Percentiles rank a stretch among this genome's conserved stretches.
Evolutionary conservation across 2,113 vertebrate genomes (phyloP).

Genomic region (Pelodiscus sinensis): DNA sequence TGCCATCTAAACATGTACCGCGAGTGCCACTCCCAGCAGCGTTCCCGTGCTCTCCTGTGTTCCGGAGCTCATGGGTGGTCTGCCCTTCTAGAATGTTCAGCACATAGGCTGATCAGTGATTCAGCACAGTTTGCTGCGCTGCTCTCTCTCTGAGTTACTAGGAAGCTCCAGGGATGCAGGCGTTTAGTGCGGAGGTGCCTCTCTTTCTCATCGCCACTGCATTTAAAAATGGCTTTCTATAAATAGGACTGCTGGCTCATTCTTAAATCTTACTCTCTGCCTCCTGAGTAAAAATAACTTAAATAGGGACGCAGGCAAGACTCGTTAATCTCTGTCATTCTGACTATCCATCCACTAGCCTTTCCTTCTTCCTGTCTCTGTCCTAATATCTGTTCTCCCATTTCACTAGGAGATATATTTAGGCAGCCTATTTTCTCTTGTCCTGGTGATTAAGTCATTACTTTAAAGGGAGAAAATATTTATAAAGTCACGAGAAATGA

Average conservation of each 20-base stretch:
- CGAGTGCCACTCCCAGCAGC: background rate
- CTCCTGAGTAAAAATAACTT: conserved; percentile 86
- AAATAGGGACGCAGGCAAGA: conserved; percentile 76
- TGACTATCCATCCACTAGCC: conserved; percentile 60
- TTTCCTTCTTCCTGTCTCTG: conserved; percentile 9
- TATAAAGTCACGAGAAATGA: background rate
- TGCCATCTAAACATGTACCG: background rate
- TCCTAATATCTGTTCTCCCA: background rate
- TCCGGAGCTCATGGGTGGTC: background rate
- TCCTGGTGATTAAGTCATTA: background rate
- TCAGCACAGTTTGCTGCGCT: background rate
- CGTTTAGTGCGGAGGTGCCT: conserved; percentile 51
- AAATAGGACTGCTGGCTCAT: conserved; percentile 88
- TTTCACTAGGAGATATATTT: background rate
- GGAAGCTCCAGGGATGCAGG: conserved; percentile 29
- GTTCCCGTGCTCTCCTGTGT: background rate
- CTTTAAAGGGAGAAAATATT: background rate
- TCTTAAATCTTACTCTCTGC: conserved; percentile 86
- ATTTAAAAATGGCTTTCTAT: conserved; percentile 84
- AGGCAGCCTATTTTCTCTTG: background rate
- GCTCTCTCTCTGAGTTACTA: background rate
- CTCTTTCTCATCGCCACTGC: conserved; percentile 59
- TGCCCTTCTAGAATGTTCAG: conserved; percentile 66
- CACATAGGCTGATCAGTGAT: conserved; percentile 1
- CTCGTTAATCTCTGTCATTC: conserved; percentile 80